phyloP scores from a whole-genome alignment of 2,797 vertebrate species.

The Argentina silus region DNA sequence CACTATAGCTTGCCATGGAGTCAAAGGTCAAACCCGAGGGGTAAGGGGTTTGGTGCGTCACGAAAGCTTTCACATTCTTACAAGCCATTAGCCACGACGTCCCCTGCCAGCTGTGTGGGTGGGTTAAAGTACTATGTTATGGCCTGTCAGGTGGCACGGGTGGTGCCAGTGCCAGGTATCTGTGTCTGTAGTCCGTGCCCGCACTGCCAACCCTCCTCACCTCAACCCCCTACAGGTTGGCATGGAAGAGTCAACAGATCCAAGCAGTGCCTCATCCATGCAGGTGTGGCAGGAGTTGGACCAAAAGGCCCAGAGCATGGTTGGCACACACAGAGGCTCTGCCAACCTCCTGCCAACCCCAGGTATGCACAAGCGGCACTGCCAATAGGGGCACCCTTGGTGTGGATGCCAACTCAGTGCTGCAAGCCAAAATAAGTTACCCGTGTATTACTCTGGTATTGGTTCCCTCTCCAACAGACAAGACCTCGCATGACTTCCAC shows the following conservation, averaged over 20 bases:
- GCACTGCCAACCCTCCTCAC: neutral
- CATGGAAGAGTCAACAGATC: neutral
- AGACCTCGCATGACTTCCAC: constrained; percentile 62
- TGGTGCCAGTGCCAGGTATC: neutral
- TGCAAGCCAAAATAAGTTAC: neutral
- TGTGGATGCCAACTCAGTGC: neutral
- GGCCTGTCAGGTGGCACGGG: too few species aligned
- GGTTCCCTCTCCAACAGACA: constrained; percentile 37
- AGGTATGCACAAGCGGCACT: neutral
- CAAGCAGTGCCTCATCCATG: neutral
- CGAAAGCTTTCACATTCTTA: neutral
- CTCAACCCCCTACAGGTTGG: neutral
- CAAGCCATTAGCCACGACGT: neutral
- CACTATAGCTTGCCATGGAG: neutral
- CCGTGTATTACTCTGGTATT: constrained; percentile 1
- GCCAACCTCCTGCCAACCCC: neutral
- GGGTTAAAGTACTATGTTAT: neutral
- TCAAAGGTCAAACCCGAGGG: neutral
- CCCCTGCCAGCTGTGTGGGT: neutral
- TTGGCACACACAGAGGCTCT: constrained; percentile 20
- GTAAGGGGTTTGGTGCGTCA: neutral
- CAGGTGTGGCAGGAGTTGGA: neutral
- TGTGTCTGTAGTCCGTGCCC: too few species aligned
- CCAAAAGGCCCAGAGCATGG: neutral
- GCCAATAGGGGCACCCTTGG: neutral